Evolutionary conservation across 2,888 invertebrate species (phyloP).

Genomic region (Nemapogon koenigi): DNA sequence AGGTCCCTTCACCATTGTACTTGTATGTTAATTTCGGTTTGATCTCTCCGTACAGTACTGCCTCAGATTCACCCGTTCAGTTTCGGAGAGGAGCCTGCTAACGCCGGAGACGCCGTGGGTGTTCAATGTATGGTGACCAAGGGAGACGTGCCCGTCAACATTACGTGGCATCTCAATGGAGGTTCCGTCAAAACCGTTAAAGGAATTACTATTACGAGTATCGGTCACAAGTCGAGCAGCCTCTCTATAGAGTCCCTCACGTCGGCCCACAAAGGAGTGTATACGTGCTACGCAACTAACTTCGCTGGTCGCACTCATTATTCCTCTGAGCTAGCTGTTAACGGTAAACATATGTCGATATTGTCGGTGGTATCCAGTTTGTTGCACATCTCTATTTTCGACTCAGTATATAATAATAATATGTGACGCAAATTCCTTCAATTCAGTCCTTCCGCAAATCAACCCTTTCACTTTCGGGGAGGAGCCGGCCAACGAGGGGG

Average conservation of each 20-base stretch:
- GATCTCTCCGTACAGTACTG: slow-evolving; percentile 55
- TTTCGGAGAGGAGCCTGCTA: slow-evolving; percentile 79
- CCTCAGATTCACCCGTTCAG: slow-evolving; percentile 80
- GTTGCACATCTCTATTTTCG: too few relatives aligned
- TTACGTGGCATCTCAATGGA: slow-evolving; percentile 78
- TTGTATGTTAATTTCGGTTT: too few relatives aligned
- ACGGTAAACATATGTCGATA: slow-evolving; percentile 69
- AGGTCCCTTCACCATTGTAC: too few relatives aligned
- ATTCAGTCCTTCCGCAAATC: slow-evolving; percentile 76
- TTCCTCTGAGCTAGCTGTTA: slow-evolving; percentile 71
- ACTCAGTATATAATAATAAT: too few relatives aligned
- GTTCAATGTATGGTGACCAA: slow-evolving; percentile 78
- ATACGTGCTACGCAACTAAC: slow-evolving; percentile 75
- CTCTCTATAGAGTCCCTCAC: slow-evolving; percentile 77
- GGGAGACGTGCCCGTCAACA: slow-evolving; percentile 79
- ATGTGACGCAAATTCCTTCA: too few relatives aligned
- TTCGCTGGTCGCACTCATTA: slow-evolving; percentile 71
- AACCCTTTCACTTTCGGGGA: slow-evolving; percentile 80
- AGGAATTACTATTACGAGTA: slow-evolving; percentile 65
- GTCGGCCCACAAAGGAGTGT: slow-evolving; percentile 76
- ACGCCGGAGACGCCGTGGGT: slow-evolving; percentile 79
- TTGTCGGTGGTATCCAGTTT: too few relatives aligned
- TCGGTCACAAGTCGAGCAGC: slow-evolving; percentile 70
- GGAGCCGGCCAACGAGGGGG: slow-evolving; percentile 78
- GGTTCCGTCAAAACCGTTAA: slow-evolving; percentile 57